These are phyloP conservation scores for Cichlasoma orientale DNA, from an alignment of 2,797 vertebrate genomes.

Conservation along the genomic window DNA sequence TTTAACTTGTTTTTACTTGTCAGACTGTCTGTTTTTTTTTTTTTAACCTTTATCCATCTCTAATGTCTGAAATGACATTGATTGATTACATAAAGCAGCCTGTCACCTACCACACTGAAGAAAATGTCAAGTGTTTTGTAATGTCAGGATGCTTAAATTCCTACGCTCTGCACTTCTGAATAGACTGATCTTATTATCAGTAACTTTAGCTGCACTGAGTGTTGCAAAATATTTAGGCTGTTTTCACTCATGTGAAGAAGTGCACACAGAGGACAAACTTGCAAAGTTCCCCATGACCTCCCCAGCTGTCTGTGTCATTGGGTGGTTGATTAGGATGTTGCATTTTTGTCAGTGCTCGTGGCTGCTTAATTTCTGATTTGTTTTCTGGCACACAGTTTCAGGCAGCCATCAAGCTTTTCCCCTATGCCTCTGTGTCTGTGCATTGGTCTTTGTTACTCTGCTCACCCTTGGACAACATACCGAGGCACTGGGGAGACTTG, in stretches of 20 bases:
- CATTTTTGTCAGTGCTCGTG: conserved; percentile 31
- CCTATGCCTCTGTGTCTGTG: conserved; percentile 22
- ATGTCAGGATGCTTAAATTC: conserved; percentile 49
- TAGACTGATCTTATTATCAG: conserved; percentile 11
- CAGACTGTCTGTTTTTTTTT: conserved; percentile 1
- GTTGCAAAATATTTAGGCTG: not conserved
- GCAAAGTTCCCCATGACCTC: conserved; percentile 23
- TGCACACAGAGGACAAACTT: not conserved
- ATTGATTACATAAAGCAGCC: conserved; percentile 28
- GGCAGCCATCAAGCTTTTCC: conserved; percentile 26
- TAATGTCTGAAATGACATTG: not conserved
- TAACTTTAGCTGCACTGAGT: conserved; percentile 5
- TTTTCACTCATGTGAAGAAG: conserved; percentile 6
- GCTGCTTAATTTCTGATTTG: conserved; percentile 48
- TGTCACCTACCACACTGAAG: conserved; percentile 7
- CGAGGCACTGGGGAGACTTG: conserved; percentile 43
- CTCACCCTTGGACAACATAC: conserved; percentile 67
- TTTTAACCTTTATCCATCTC: conserved; percentile 1
- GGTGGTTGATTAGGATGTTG: conserved; percentile 58
- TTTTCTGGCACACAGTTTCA: conserved; percentile 45
- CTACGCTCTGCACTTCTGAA: conserved; percentile 26
- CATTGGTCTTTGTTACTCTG: conserved; percentile 17
- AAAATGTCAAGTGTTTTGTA: conserved; percentile 58
- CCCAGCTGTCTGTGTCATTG: conserved; percentile 19
- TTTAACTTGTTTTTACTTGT: not conserved